Base-by-base conservation (phyloP, 2,797 vertebrate species). In the Esox lucius region DNA sequence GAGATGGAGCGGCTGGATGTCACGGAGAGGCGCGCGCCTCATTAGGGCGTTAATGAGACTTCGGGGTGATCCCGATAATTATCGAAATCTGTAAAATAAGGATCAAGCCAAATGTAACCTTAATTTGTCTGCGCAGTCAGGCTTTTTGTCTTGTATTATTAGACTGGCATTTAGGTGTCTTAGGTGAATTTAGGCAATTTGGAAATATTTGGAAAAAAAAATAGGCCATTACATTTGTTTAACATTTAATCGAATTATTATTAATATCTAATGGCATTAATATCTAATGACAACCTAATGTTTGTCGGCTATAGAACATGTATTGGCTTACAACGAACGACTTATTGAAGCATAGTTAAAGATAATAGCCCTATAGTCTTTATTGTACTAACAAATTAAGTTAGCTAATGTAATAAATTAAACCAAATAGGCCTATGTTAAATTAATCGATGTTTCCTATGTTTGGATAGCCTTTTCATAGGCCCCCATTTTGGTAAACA, bases 21-120 rank as follows among this genome's bases (percentile, higher is more conserved):
- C 97, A 98, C 97, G 96, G 94, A 96, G 95, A 93, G 93, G 95
- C 96, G 95, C 22, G 95, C 95, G 96, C 94, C 96, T 97, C 96
- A 97, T 98, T 97, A 99, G 90, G 93, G 91, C 90, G 91, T 80
- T 98, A 97, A 98, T 97, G 96, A 97, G 95, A 96, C 95, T 97
- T 95, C 92, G 92, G 95, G 91, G 95, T 89, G 91, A 93, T 91
- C 88, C 88, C 88, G 83, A 90, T 91, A 91, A 91, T 92, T 91
- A 93, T 91, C 89, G 83, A 92, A 94, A 94, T 93, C 84, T 93
- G 92, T 90, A 93, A 92, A 93, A 93, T 90, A 92, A 92, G 90
- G 91, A 92, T 88, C 88, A 89, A 93, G 92, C 92, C 92, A 92
- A 91, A 93, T 91, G 87, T 87, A 92, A 91, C 89, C 92, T 87